Percentiles rank a stretch among this genome's conserved stretches.
Evolutionary conservation across 2,888 invertebrate species (phyloP).

Genomic region (Ichneumoninae sp.): DNA sequence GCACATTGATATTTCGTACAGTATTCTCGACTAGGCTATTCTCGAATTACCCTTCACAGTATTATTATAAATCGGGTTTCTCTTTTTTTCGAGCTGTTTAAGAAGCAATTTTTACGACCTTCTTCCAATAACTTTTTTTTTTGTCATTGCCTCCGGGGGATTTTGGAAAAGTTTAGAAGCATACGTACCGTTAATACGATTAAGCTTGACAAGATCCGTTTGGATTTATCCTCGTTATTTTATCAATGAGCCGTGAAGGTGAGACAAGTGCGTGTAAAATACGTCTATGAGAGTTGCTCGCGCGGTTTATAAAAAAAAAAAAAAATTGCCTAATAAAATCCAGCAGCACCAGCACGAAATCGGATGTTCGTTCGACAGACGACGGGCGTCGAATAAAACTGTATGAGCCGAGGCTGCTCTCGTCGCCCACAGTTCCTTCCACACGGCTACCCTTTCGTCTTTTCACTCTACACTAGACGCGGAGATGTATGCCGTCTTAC

Average conservation of each 20-base stretch:
- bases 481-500: conserved; percentile 22
- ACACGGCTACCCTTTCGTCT: conserved; percentile 30
- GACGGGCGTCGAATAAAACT: conserved; percentile 62
- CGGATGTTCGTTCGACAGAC: conserved; percentile 56
- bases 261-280: not conserved
- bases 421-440: conserved; percentile 47
- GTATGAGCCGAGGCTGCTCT: conserved; percentile 29
- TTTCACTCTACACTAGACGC: not conserved
- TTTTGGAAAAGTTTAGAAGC: not conserved
- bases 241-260: not conserved
- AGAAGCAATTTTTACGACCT: not conserved
- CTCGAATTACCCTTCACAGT: conserved; percentile 48
- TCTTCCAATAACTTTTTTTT: not conserved
- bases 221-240: not conserved
- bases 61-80: conserved; percentile 39
- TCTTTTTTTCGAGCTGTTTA: conserved; percentile 35
- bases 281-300: not conserved
- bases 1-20: conserved; percentile 56
- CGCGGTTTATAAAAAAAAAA: not conserved
- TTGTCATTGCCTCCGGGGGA: not conserved
- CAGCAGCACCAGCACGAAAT: conserved; percentile 31
- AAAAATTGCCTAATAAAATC: conserved; percentile 17
- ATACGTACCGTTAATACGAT: conserved; percentile 34
- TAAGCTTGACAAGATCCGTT: not conserved
- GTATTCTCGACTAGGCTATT: conserved; percentile 37